Evolutionary conservation across 2,797 vertebrate species (phyloP).

Genomic region (Emydoidea blandingii): DNA sequence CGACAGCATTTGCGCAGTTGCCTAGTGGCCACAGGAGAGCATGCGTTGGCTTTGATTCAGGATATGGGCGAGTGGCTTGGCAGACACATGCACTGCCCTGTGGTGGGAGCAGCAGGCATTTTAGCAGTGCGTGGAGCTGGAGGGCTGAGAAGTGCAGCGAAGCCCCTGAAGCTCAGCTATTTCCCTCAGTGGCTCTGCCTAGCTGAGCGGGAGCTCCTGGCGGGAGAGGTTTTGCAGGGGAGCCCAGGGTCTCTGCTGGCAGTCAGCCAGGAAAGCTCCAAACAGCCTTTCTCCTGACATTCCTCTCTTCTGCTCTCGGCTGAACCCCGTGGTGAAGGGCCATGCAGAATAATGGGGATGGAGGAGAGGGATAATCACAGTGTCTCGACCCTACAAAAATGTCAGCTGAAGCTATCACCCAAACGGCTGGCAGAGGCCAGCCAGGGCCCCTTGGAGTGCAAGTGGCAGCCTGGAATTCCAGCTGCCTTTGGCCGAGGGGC

Average conservation of each 20-base stretch:
- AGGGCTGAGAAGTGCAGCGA: background rate
- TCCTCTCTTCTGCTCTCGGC: background rate
- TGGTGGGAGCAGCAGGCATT: too few species aligned
- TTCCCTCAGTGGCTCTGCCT: background rate
- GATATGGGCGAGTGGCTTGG: background rate
- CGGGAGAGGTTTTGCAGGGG: too few species aligned
- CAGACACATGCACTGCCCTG: background rate
- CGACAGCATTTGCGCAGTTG: background rate
- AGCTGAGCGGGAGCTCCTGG: too few species aligned
- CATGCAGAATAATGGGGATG: background rate
- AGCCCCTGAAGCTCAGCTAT: background rate
- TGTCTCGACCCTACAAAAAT: background rate
- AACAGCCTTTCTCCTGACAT: background rate
- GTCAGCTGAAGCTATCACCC: background rate
- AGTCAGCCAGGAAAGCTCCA: background rate
- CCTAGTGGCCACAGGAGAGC: background rate
- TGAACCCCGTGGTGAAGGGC: background rate
- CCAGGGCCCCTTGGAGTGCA: rapidly evolving
- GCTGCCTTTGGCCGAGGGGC: background rate
- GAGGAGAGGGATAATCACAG: background rate
- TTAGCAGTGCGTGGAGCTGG: background rate
- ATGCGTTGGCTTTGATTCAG: background rate
- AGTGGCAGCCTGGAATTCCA: rapidly evolving
- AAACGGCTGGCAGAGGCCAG: background rate
- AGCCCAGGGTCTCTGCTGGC: background rate